phyloP scores from a whole-genome alignment of 2,113 vertebrate species.

The Lethenteron reissneri region DNA sequence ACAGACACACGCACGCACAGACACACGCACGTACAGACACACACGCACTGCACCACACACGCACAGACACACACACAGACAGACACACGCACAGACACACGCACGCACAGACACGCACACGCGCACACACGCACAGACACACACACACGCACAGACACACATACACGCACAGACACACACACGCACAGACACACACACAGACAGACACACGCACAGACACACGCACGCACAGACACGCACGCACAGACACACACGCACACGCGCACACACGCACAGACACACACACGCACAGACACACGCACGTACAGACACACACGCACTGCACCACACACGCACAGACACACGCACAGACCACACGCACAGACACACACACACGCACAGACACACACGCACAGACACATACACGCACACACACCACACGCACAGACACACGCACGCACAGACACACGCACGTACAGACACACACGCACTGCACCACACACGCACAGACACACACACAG shows the following conservation, averaged over 20 bases:
- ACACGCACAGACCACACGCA: not conserved
- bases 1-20: not conserved
- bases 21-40: not conserved
- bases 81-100: no score
- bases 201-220: not conserved
- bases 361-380: not conserved
- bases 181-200: not conserved
- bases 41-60: no score
- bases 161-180: not conserved
- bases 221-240: no score
- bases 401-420: no score
- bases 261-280: no score
- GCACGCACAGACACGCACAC: not conserved
- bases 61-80: not conserved
- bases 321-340: not conserved
- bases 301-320: no score
- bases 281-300: no score
- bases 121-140: not conserved
- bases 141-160: not conserved
- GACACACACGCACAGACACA: not conserved
- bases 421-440: not conserved
- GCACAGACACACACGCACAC: no score
- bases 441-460: not conserved
- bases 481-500: not conserved
- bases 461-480: not conserved